Evolutionary conservation across 2,113 vertebrate species (phyloP), one percentile per base, ranked within the genome.

Genomic region (Isichthys henryi): DNA sequence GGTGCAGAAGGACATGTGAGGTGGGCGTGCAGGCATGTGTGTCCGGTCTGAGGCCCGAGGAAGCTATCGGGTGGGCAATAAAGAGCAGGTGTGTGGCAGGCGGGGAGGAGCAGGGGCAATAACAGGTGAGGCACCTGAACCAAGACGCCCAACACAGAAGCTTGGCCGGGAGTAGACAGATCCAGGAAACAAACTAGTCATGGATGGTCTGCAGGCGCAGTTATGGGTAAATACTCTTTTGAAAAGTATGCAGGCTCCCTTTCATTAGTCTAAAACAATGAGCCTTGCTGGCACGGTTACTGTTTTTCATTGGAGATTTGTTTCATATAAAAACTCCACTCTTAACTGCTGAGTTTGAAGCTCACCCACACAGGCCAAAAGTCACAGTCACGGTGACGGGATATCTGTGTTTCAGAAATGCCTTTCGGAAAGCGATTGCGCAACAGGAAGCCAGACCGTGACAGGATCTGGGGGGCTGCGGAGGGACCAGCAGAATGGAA

Each of bases 361-460:
- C 87, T 70, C 88, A 88, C 88, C 45, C 62, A 88, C 88, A 35
- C 27, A 77, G 39, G 5, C 88, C 66, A 58, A 27, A 58, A 88
- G n/a, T 27, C 88, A n/a, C 39, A 58, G 17, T 56, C 53, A 88
- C 43, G 56, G 39, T 66, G 35, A 66, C 35, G 2, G 39, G 62
- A 6, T 58, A 46, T 46, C 43, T 48, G 21, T 70, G 87, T 70
- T 70, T 70, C 62, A 70, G 58, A 66, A 66, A 66, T n/a, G 58
- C 58, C 35, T n/a, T 74, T 31, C 58, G 15, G 45, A 74, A 27
- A 35, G 31, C 39, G 5, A 82, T 49, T 82, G 88, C 88, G 45
- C 50, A 89, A 89, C 88, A 83, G 88, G 88, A 89, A 89, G 74
- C 49, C 74, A 83, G 74, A 50, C 70, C 17, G 2, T 53, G 50